phyloP scores from a whole-genome alignment of 2,113 vertebrate species.

The Tragulus kanchil region DNA sequence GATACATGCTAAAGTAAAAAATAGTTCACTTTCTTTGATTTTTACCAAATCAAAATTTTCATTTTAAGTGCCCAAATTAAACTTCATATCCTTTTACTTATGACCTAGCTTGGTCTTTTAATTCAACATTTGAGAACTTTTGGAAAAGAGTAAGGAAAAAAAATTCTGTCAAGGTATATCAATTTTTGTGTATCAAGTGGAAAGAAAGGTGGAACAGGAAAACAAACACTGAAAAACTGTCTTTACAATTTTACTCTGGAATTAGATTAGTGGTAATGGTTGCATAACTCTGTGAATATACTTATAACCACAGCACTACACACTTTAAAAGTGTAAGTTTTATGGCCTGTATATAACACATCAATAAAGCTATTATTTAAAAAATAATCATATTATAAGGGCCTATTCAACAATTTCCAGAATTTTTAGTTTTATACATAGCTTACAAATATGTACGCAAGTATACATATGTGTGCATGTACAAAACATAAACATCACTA shows the following conservation, averaged over 20 bases:
- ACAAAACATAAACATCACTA: not conserved
- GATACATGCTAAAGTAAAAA: not conserved
- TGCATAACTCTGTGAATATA: not conserved
- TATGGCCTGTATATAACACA: not conserved
- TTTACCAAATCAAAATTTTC: constrained; percentile 44
- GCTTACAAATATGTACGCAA: not conserved
- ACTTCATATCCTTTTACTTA: constrained; percentile 41
- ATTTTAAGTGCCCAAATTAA: not conserved
- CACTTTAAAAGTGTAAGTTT: not conserved
- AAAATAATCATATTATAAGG: not conserved
- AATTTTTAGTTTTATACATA: constrained; percentile 24
- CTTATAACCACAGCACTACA: not conserved
- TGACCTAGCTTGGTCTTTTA: not conserved
- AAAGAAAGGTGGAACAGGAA: constrained; percentile 35
- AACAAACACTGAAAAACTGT: constrained; percentile 14
- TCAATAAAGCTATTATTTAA: constrained; percentile 52
- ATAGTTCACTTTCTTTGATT: not conserved
- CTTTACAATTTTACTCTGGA: constrained; percentile 41
- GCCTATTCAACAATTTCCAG: not conserved
- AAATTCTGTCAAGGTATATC: not conserved
- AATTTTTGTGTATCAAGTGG: constrained; percentile 22
- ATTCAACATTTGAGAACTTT: constrained; percentile 56
- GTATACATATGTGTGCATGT: not conserved
- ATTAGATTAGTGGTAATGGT: not conserved
- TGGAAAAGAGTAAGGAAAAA: constrained; percentile 5